Conservation (phyloP, 2,797 vertebrate species). For the Gymnothorax reevesii region DNA sequence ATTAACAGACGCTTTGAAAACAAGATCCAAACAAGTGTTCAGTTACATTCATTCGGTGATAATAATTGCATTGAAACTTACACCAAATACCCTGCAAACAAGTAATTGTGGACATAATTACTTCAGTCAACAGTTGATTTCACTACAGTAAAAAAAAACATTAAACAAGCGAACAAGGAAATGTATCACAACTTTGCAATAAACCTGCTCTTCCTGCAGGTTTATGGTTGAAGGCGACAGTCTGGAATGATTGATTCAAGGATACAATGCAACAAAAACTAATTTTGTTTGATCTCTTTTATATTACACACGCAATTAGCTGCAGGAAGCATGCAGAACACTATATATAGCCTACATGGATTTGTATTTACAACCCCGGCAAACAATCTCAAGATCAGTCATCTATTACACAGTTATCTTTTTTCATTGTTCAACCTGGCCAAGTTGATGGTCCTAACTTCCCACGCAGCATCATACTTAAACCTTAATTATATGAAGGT, state of each 20-base stretch:
- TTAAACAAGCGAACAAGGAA: too few relatives aligned
- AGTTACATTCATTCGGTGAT: background rate
- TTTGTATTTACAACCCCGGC: conserved; percentile 17
- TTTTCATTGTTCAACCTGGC: background rate
- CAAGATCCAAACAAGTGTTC: background rate
- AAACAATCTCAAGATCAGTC: background rate
- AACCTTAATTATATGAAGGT: background rate
- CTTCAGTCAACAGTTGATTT: too few relatives aligned
- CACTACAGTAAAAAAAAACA: too few relatives aligned
- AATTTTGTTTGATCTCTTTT: background rate
- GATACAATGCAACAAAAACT: too few relatives aligned
- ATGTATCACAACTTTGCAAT: too few relatives aligned
- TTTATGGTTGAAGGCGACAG: too few relatives aligned
- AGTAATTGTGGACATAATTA: too few relatives aligned
- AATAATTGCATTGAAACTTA: background rate
- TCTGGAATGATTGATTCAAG: too few relatives aligned
- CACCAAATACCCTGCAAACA: background rate
- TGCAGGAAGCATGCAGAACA: background rate
- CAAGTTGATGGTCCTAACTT: background rate
- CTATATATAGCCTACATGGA: conserved; percentile 7
- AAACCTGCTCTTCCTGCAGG: too few relatives aligned
- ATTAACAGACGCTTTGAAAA: background rate
- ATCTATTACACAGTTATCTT: background rate
- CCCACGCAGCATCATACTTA: conserved; percentile 3
- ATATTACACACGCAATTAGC: background rate